Conservation (phyloP, 2,797 vertebrate genomes). For the Typhlichthys eigenmanni region DNA sequence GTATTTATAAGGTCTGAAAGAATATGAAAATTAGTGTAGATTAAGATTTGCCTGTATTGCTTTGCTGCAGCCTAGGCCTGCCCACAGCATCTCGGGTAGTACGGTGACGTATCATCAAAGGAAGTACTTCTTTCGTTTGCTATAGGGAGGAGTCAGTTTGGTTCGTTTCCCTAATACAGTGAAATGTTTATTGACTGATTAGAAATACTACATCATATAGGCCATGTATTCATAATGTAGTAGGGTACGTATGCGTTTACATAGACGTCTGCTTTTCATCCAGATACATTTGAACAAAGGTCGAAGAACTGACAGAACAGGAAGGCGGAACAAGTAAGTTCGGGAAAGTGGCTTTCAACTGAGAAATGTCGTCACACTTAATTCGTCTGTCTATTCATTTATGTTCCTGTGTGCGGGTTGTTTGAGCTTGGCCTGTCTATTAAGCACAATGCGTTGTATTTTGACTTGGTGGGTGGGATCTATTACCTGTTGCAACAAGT, state of each 20-base stretch:
- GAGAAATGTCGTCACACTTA: slow-evolving; percentile 48
- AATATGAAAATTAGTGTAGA: not conserved
- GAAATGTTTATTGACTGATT: slow-evolving; percentile 48
- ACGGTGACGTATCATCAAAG: slow-evolving; percentile 45
- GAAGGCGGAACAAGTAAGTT: slow-evolving; percentile 85
- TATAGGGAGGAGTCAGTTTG: slow-evolving; percentile 74
- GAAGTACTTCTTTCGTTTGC: slow-evolving; percentile 50
- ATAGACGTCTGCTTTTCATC: no score
- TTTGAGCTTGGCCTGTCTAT: accelerated
- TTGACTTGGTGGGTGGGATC: not conserved
- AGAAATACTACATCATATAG: slow-evolving; percentile 34
- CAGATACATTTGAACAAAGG: slow-evolving; percentile 26
- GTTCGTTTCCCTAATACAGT: slow-evolving; percentile 68
- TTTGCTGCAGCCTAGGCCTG: not conserved
- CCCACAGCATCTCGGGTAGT: slow-evolving; percentile 1
- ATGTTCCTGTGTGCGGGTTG: not conserved
- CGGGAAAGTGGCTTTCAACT: slow-evolving; percentile 64
- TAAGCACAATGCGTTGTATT: not conserved
- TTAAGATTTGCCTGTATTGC: not conserved
- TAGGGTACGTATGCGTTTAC: slow-evolving; percentile 4
- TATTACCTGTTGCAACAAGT: slow-evolving; percentile 65
- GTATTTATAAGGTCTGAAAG: slow-evolving; percentile 3
- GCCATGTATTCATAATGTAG: slow-evolving; percentile 63
- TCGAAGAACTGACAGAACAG: slow-evolving; percentile 62
- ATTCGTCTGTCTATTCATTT: not conserved